Evolutionary conservation across 2,888 invertebrate species (phyloP), one percentile per base, ranked within the genome.

Genomic region (Orchesella flavescens): DNA sequence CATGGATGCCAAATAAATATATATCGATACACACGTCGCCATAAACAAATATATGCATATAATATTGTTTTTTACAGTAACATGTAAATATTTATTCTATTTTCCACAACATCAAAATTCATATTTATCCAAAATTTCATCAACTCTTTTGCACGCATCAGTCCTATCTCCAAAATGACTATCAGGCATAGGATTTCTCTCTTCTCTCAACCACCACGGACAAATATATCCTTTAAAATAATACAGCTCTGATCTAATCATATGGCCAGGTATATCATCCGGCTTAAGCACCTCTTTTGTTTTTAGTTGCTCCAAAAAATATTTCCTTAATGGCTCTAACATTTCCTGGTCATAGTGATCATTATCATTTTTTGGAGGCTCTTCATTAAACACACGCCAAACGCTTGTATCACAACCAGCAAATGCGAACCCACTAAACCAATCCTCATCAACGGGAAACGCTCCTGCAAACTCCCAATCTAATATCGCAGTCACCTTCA

Each of bases 391-490:
- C 15, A 61, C 69, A 46, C 43, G 55, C 68, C 66, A 81, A 21
- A 59, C 81, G 34, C 53, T 75, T 1, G 81, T 74, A 53, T 74
- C 81, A 12, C 68, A 65, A 34, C 49, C 59, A 13, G 43, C 77
- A 24, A 76, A 71, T 15, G n/a, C 13, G 59, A 78, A 83, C 3
- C 83, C 73, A 5, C 77, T 61, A 13, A 78, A 72, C 83, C 83
- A 83, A 4, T 83, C 83, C 34, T 83, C 83, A 17, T 83, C 83
- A 12, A 77, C 59, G 13, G 83, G 77, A 21, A 66, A 83, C 15
- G 83, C 53, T 21, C 83, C 83, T 19, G 77, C n/a, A 69, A 83
- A 83, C 17, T 83, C 83, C 34, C 59, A 83, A 59, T 83, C 83
- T 24, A 83, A 15, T 10, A 83, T 12, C 0, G 73, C 66, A 1